Evolutionary conservation across 2,797 vertebrate species (phyloP).

Genomic region (Etheostoma perlongum): DNA sequence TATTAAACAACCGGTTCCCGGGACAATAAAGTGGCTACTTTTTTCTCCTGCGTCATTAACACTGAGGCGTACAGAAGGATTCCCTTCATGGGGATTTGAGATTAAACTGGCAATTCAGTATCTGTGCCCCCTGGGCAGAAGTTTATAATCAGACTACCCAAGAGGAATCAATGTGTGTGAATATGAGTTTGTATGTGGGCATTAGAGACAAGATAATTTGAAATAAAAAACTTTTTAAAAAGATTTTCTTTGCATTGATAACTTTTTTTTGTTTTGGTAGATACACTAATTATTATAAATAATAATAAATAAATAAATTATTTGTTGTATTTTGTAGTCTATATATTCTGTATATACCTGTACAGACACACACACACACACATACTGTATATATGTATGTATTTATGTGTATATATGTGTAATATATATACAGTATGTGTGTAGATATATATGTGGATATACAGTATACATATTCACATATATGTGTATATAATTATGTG

Average conservation of each 20-base stretch:
- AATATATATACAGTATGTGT: too few relatives aligned
- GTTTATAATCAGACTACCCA: slow-evolving; percentile 55
- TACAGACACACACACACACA: too few relatives aligned
- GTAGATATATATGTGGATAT: too few relatives aligned
- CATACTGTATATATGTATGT: too few relatives aligned
- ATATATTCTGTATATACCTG: background rate
- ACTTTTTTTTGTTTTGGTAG: background rate
- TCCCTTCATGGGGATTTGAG: slow-evolving; percentile 47
- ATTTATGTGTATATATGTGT: too few relatives aligned
- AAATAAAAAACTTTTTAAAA: slow-evolving; percentile 4
- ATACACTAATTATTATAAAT: too few relatives aligned
- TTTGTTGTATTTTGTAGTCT: background rate
- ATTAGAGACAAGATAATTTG: background rate
- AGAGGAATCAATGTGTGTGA: slow-evolving; percentile 50
- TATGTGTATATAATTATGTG: too few relatives aligned
- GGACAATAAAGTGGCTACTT: slow-evolving; percentile 41
- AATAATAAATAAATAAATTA: too few relatives aligned
- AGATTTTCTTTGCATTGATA: background rate
- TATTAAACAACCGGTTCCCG: slow-evolving; percentile 43
- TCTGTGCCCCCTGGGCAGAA: slow-evolving; percentile 26
- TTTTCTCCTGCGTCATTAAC: slow-evolving; percentile 36
- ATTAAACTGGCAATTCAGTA: slow-evolving; percentile 49
- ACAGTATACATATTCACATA: too few relatives aligned
- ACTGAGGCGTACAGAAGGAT: slow-evolving; percentile 22
- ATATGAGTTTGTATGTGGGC: slow-evolving; percentile 22